These are phyloP conservation scores for Saguinus oedipus DNA, from an alignment of 2,797 vertebrate species.

Conservation along the genomic window DNA sequence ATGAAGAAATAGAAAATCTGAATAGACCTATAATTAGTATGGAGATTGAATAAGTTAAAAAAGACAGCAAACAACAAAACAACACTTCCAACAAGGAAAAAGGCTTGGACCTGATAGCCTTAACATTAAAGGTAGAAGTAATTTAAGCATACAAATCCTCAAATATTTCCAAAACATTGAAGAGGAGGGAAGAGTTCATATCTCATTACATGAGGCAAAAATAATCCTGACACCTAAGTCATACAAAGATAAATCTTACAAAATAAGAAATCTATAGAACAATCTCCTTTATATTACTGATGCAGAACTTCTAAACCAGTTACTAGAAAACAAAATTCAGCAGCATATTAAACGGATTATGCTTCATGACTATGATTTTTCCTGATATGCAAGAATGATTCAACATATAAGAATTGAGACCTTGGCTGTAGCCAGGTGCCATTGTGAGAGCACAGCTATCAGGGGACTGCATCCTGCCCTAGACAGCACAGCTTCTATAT, in stretches of 20 bases:
- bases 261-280: background rate
- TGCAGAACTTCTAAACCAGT: background rate
- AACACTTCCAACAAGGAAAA: background rate
- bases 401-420: background rate
- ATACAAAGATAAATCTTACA: background rate
- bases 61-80: background rate
- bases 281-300: background rate
- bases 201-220: background rate
- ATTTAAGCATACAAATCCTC: background rate
- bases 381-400: background rate
- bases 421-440: background rate
- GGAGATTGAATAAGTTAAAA: background rate
- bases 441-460: background rate
- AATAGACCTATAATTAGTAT: background rate
- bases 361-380: background rate
- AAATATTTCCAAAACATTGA: background rate
- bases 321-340: background rate
- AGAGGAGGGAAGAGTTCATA: background rate
- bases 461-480: background rate
- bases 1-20: background rate
- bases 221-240: background rate
- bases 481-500: background rate
- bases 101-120: background rate
- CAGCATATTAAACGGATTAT: background rate
- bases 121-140: background rate